Percentiles rank a stretch among this genome's conserved stretches.
phyloP scores from a whole-genome alignment of 2,797 vertebrate species.

The Anguilla megastoma region DNA sequence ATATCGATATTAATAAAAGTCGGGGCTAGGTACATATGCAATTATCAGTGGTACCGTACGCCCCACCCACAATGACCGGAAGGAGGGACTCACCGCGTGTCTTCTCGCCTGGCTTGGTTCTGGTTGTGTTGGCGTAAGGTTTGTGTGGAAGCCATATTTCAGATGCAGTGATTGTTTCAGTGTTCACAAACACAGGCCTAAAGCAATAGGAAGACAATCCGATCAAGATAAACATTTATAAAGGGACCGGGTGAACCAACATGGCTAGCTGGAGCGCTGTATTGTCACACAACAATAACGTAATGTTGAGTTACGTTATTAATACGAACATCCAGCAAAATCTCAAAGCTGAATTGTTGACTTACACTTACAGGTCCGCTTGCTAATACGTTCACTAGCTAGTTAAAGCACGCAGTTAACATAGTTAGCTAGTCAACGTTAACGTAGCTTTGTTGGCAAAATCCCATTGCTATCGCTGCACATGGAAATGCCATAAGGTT shows the following conservation, averaged over 20 bases:
- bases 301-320: too few species aligned
- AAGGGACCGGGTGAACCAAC: not conserved
- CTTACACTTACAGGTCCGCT: too few species aligned
- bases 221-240: not conserved
- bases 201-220: not conserved
- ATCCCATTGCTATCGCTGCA: too few species aligned
- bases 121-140: not conserved
- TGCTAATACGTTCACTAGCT: too few species aligned
- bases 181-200: not conserved
- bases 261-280: not conserved
- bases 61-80: not conserved
- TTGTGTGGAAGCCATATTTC: slow-evolving; percentile 20
- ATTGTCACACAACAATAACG: not conserved
- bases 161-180: not conserved
- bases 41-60: not conserved
- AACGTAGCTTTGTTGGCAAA: too few species aligned
- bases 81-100: not conserved
- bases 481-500: too few species aligned
- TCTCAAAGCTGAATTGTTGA: not conserved
- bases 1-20: not conserved
- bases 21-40: not conserved
- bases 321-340: not conserved
- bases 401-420: too few species aligned
- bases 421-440: too few species aligned
- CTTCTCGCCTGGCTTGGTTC: not conserved